Conservation (phyloP, 2,797 vertebrate genomes). For the Hemibagrus guttatus region DNA sequence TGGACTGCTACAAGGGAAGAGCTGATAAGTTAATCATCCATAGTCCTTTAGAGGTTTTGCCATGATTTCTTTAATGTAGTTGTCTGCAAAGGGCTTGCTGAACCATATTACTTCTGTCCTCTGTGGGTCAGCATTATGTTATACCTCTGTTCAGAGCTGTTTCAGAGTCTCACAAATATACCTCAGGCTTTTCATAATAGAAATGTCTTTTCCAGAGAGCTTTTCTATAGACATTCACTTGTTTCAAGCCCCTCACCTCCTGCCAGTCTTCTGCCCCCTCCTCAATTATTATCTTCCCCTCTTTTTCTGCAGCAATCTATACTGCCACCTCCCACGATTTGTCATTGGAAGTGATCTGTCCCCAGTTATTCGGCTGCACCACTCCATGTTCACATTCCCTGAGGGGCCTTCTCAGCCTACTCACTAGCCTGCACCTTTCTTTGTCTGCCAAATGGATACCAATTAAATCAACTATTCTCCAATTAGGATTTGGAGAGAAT, state of each 20-base stretch:
- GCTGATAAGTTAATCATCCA: conserved; percentile 43
- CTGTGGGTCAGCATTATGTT: conserved; percentile 71
- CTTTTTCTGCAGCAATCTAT: conserved; percentile 75
- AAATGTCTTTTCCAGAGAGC: conserved; percentile 76
- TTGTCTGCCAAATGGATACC: conserved; percentile 98
- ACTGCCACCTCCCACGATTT: conserved; percentile 88
- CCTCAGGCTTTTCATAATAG: conserved; percentile 74
- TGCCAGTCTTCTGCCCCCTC: conserved; percentile 32
- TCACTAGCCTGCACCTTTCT: conserved; percentile 85
- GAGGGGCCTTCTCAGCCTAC: conserved; percentile 87
- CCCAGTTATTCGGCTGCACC: conserved; percentile 84
- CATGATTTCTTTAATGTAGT: conserved; percentile 67
- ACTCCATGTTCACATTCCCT: conserved; percentile 94
- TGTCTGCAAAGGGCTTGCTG: conserved; percentile 61
- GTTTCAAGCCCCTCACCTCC: conserved; percentile 11
- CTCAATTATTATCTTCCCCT: conserved; percentile 15
- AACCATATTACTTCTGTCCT: conserved; percentile 69
- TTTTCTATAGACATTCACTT: conserved; percentile 65
- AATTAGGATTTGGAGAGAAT: conserved; percentile 97
- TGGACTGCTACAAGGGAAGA: conserved; percentile 27
- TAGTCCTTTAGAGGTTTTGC: conserved; percentile 62
- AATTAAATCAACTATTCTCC: conserved; percentile 99
- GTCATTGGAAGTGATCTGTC: conserved; percentile 95
- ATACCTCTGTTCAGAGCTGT: conserved; percentile 70
- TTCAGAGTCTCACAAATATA: conserved; percentile 72